Base-by-base conservation (phyloP, 1,140 invertebrate genomes). In the Leucophenga varia region DNA sequence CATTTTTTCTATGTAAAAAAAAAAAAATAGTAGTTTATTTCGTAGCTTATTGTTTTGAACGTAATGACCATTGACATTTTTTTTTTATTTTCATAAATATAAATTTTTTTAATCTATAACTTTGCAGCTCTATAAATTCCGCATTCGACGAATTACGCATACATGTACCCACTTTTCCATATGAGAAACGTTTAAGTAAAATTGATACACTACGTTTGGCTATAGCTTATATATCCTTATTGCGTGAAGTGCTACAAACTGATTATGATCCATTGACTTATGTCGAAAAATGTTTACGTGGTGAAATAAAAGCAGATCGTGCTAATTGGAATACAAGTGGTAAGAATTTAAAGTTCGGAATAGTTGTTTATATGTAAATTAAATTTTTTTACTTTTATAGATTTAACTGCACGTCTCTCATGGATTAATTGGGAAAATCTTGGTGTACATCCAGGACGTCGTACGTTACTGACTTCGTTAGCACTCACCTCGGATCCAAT, bases 351-450 rank as follows among this genome's bases (percentile, higher is more conserved):
- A 35, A 12, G 6, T 35, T 10, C 34, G 14, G 8, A 12, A 35
- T 35, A 12, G 12, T 7, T 28, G 6, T 12, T 7, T 28, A 28
- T 12, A 28, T 12, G 12, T 7, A 28, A 7, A 28, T 7, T 28
- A 12, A 6, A 28, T 7, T 7, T 28, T 7, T 7, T 28, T n/a
- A n/a, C n/a, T n/a, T n/a, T 81, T 81, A 13, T 76, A 98, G 96
- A 99, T 86, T 79, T 98, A 43, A 97, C 95, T 7, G 95, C 96
- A 0, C 81, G 97, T 43, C 79, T 99, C 5, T 96, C 93, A 0
- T 99, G 97, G 97, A 97, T 99, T 47, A 97, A 98, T 64, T 99
- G 96, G 96, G 93, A 97, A 74, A 97, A 95, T 73, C 80, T 99
- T 0, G 96, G 96, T 0, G 92, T 97, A 0, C 91, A 90, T 74